Base-by-base conservation (phyloP, 2,113 vertebrate species). In the Cephalophus harveyi region DNA sequence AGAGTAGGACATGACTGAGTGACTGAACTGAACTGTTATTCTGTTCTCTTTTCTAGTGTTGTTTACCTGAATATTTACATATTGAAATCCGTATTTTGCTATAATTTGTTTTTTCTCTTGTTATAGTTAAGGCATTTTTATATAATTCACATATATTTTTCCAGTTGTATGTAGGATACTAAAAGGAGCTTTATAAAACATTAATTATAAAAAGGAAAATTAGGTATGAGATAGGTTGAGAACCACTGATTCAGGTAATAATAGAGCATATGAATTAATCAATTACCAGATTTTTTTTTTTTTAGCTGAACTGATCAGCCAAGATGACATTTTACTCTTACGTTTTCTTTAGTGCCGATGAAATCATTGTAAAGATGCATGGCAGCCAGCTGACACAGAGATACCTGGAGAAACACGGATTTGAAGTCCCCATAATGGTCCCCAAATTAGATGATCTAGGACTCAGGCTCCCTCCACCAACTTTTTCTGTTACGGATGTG, bases 361-460 rank as follows among this genome's bases (percentile, higher is more conserved):
- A 99, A 97, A 98, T 99, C 2, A 97, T 99, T 98, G 98, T 99
- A 95, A 99, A 99, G 98, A 99, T 99, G 99, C 99, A 99, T 86
- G 99, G 99, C 27, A 99, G 99, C 98, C 99, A 99, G 94, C 96
- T 99, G 98, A 99, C 99, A 19, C 99, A 99, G 89, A 99, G 99
- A 98, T 99, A 99, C 97, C 98, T 99, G 98, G 99, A 99, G 98
- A 99, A 99, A 91, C 99, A 99, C 76, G 99, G 99, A 95, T 99
- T 99, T 98, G 99, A 99, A 95, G 99, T 99, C 97, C 99, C 99
- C 93, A 99, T 99, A 85, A 98, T 98, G 97, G 98, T 99, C 97
- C 98, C 99, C 6, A 99, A 99, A 97, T 99, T 99, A 99, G 99
- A 99, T 83, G 99, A 99, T 46, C 99, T 99, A 79, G 99, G 99